Evolutionary conservation across 2,797 vertebrate species (phyloP), one percentile per base, ranked within the genome.

Genomic region (Knipowitschia caucasica): DNA sequence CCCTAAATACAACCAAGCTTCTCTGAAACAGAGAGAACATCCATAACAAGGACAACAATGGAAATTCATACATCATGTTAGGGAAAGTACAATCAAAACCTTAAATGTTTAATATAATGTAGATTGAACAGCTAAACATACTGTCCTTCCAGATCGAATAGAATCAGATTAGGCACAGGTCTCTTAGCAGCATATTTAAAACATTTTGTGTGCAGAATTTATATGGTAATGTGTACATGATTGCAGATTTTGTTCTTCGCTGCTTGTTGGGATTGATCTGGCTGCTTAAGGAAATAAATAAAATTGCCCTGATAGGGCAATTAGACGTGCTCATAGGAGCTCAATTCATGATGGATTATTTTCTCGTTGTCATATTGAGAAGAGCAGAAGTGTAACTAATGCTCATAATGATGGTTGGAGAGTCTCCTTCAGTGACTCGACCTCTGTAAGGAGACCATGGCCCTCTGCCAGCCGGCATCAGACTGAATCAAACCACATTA

Each of bases 361-460:
- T 52, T 54, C 46, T 18, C 12, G 11, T 25, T 34, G 18, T 14
- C 25, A 61, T 53, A 3, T 4, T 40, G 33, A 18, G 24, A 39
- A 25, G 43, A 39, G 24, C 21, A 42, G 34, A 53, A 24, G 33
- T 52, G 47, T 25, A 45, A 33, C 44, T 20, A 36, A 45, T 54
- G 44, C 9, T 17, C 31, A 17, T 50, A 26, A 50, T 50, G 23
- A 50, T 24, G 20, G 31, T 11, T 35, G 12, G 14, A 50, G 47
- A 44, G n/a, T 29, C 46, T 12, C 10, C 10, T 24, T 27, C 12
- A 54, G 24, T 40, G n/a, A 39, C 15, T 23, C 30, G 14, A 2
- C 9, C 24, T 23, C 11, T 50, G 23, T 4, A 4, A 2, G 10
- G 11, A 47, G 45, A 47, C 2, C 17, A 12, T 47, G 45, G 26